These are phyloP conservation scores for Cephus nigrinus DNA, from an alignment of 2,888 invertebrate species.

Conservation along the genomic window DNA sequence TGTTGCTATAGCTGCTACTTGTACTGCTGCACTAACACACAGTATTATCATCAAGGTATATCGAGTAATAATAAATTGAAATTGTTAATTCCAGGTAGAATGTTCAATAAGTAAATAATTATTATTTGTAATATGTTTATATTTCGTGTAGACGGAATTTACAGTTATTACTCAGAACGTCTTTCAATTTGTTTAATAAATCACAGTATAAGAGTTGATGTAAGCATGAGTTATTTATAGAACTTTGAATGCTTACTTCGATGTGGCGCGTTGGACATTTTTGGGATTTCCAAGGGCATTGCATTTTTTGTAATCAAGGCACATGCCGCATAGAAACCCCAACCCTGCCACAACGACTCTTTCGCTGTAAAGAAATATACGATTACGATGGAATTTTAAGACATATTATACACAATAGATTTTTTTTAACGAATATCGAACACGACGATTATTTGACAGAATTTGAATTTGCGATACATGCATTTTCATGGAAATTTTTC, in stretches of 20 bases:
- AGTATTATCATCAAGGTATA: neutral
- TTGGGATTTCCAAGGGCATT: conserved; percentile 91
- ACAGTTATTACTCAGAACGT: neutral
- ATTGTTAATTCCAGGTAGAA: neutral
- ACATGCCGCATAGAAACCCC: conserved; percentile 87
- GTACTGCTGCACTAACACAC: neutral
- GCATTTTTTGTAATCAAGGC: conserved; percentile 73
- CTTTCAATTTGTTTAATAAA: neutral
- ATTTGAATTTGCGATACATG: too few relatives aligned
- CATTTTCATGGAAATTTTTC: too few relatives aligned
- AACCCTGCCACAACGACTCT: conserved; percentile 74
- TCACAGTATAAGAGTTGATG: neutral
- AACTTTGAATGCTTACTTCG: neutral
- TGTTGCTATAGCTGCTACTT: neutral
- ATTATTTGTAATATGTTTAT: neutral
- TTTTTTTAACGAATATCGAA: neutral
- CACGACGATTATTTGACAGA: too few relatives aligned
- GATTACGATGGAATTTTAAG: neutral
- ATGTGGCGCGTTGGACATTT: conserved; percentile 70
- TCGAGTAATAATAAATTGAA: neutral
- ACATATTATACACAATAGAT: too few relatives aligned
- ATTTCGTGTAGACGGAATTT: neutral
- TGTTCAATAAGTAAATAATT: neutral
- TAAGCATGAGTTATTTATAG: neutral
- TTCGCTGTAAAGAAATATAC: neutral